Evolutionary conservation across 2,888 invertebrate genomes (phyloP), one percentile per base, ranked within the genome.

Genomic region (Euclidia mi): DNA sequence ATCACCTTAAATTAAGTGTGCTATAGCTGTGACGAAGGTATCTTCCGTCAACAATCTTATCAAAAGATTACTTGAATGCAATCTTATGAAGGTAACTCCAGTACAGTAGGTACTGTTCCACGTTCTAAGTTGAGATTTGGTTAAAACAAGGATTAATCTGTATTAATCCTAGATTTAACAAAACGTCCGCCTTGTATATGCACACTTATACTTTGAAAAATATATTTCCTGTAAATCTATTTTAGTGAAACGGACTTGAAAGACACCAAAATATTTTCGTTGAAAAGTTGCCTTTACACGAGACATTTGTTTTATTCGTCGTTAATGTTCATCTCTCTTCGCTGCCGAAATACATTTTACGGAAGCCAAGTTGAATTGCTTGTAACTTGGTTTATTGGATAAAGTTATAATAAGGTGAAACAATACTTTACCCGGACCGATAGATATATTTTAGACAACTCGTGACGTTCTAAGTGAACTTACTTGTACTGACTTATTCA

Each of bases 341-440:
- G 45, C 56, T 53, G 50, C 37, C 58, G 32, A 63, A 64, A 63
- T 74, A 61, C 55, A 68, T 58, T 61, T 70, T 58, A 52, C 17
- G 37, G 20, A 41, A 48, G 37, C 35, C 48, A 67, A 73, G 71
- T 70, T 72, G 74, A 72, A 72, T 72, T 73, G 67, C 74, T 65
- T 63, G 67, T 65, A 65, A 70, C 67, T 70, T 70, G 41, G 60
- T 70, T 70, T 74, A 74, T 73, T 61, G 65, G 63, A 58, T 51
- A 73, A 72, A 74, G 62, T 73, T 73, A 65, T 70, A 73, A 70
- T 73, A 67, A 60, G 62, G 41, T 40, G 57, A 67, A 70, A 65
- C 71, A 73, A 73, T 63, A 64, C 58, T 65, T 65, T 45, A 71
- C 58, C 43, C 43, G 51, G 40, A 51, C 31, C 50, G 41, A 62